Evolutionary conservation across 35 echinoderm and acorn worm genomes (phyloP).

Genomic region (Apostichopus parvimensis): DNA sequence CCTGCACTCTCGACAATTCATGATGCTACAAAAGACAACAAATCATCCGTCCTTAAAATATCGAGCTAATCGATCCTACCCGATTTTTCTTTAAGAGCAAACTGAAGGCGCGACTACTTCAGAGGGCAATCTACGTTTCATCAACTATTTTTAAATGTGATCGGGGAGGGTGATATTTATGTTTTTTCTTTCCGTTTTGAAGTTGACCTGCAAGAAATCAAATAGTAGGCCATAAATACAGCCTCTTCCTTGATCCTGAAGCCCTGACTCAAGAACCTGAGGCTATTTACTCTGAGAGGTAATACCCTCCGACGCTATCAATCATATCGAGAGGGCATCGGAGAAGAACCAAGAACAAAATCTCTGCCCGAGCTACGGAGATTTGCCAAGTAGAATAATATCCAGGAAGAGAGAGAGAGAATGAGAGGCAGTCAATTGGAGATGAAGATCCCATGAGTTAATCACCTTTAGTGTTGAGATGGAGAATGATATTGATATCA

Average conservation of each 20-base stretch:
- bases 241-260: background rate
- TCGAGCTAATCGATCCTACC: background rate
- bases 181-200: background rate
- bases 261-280: background rate
- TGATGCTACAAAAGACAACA: no score
- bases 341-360: background rate
- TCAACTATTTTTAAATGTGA: slow-evolving; percentile 28
- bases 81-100: background rate
- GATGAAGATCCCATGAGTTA: background rate
- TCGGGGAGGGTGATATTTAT: background rate
- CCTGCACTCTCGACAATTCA: no score
- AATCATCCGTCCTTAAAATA: background rate
- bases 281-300: slow-evolving; percentile 35
- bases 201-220: slow-evolving; percentile 37
- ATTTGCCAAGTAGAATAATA: background rate
- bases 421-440: background rate
- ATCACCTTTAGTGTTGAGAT: background rate
- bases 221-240: slow-evolving; percentile 31
- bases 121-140: slow-evolving; percentile 27
- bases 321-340: slow-evolving; percentile 18
- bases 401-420: background rate
- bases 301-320: slow-evolving; percentile 10
- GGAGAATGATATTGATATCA: background rate
- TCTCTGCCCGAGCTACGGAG: background rate
- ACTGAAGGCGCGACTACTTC: slow-evolving; percentile 4